Evolutionary conservation across 2,888 invertebrate genomes (phyloP).

Genomic region (Esperia sulphurella): DNA sequence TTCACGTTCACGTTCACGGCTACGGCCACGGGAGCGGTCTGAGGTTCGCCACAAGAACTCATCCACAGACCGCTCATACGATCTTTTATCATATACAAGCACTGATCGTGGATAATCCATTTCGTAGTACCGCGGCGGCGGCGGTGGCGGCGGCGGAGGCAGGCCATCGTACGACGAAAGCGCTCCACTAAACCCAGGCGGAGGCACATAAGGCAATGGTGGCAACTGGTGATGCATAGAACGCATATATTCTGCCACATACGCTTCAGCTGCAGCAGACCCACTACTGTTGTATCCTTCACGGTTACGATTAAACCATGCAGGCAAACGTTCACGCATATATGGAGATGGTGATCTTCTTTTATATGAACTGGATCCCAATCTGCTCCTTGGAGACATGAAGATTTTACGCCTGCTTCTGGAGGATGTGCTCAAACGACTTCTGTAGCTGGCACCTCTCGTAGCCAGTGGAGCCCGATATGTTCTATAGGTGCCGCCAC

Average conservation of each 20-base stretch:
- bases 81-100: constrained; percentile 84
- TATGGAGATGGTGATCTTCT: constrained; percentile 80
- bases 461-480: constrained; percentile 67
- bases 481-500: constrained; percentile 70
- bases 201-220: constrained; percentile 89
- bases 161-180: constrained; percentile 80
- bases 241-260: constrained; percentile 93
- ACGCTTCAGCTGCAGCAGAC: constrained; percentile 87
- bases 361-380: constrained; percentile 74
- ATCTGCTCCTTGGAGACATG: constrained; percentile 81
- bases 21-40: constrained; percentile 82
- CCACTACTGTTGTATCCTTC: constrained; percentile 59
- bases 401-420: constrained; percentile 82
- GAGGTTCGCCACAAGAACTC: constrained; percentile 92
- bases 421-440: constrained; percentile 69
- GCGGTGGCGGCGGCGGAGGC: constrained; percentile 83
- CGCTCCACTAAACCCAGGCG: constrained; percentile 73
- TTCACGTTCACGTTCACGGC: constrained; percentile 72
- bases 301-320: constrained; percentile 81
- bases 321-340: constrained; percentile 79
- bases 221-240: constrained; percentile 92
- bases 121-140: constrained; percentile 78
- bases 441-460: constrained; percentile 70
- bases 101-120: constrained; percentile 86
- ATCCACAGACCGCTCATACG: constrained; percentile 92